phyloP scores from a whole-genome alignment of 2,888 invertebrate species.

The Apamea epomidion region DNA sequence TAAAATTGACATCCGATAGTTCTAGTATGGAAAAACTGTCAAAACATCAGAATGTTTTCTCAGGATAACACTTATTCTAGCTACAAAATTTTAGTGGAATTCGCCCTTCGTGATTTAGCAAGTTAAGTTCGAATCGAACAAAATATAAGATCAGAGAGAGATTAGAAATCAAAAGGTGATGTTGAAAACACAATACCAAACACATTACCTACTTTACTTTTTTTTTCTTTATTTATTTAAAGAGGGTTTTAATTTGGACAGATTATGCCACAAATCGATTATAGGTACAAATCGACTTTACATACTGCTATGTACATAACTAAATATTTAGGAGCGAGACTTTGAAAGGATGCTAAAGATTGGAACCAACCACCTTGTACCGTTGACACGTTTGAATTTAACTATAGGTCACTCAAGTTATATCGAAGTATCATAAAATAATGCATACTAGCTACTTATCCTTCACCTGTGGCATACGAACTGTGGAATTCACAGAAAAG shows the following conservation, averaged over 20 bases:
- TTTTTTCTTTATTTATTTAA: too few species aligned
- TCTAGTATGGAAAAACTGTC: too few species aligned
- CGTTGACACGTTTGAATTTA: conserved; percentile 22
- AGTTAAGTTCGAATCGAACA: neutral
- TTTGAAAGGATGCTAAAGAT: conserved; percentile 1
- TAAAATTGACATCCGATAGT: too few species aligned
- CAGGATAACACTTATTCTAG: too few species aligned
- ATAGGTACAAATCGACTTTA: too few species aligned
- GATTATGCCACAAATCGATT: too few species aligned
- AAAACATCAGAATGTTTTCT: too few species aligned
- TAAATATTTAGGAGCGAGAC: neutral
- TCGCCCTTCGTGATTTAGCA: neutral
- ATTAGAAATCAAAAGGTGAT: neutral
- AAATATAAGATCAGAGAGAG: neutral
- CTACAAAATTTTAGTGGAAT: neutral
- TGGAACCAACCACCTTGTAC: conserved; percentile 18
- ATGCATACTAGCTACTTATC: conserved; percentile 17
- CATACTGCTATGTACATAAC: too few species aligned
- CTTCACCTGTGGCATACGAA: conserved; percentile 55
- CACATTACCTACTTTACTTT: too few species aligned
- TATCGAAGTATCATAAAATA: conserved; percentile 24
- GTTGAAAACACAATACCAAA: neutral
- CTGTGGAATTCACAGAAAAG: conserved; percentile 45
- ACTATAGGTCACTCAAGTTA: conserved; percentile 34
- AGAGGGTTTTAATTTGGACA: too few species aligned